Base-by-base conservation (phyloP, 2,113 vertebrate species). In the Pygathrix nemaeus region DNA sequence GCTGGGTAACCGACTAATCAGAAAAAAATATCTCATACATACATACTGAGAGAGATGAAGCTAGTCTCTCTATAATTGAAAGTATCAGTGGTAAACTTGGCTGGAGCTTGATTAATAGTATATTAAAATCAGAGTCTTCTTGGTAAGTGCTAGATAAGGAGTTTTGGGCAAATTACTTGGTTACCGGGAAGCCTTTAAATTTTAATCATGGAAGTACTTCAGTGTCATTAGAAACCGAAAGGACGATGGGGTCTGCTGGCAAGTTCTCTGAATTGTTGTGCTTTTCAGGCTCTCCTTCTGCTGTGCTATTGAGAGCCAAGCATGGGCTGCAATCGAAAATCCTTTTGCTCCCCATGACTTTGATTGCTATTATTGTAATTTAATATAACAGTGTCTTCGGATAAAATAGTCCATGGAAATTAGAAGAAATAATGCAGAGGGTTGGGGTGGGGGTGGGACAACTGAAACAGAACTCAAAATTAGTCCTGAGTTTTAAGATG, bases 311-410 rank as follows among this genome's bases (percentile, higher is more conserved):
- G 98, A 99, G 95, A 98, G 98, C 97, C 98, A 98, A 68, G 97
- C 96, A 79, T 61, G 94, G 97, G 88, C 97, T 97, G 99, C 98
- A 98, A 97, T 98, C 3, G 98, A 98, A 98, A 98, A 97, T 98
- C 88, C 98, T 98, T 98, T 97, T 90, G 94, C 98, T 98, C 98
- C 98, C 98, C 98, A 98, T 96, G 99, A 96, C 98, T 98, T 98
- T 99, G 99, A 99, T 99, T 99, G 98, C 98, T 99, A 98, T 98
- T 99, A 98, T 98, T 98, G 97, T 98, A 98, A 98, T 98, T 98
- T 99, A 98, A 98, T 98, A 98, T 98, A 98, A 97, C 97, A 91
- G 88, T 97, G 95, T 98, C 94, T 97, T 97, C 93, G 95, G 98
- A 98, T 98, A 93, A 98, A 97, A 89, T 91, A 88, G 48, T 61